Percentiles rank a stretch among this genome's conserved stretches.
Evolutionary conservation across 1,140 invertebrate species (phyloP).

Genomic region (Atta colombica): DNA sequence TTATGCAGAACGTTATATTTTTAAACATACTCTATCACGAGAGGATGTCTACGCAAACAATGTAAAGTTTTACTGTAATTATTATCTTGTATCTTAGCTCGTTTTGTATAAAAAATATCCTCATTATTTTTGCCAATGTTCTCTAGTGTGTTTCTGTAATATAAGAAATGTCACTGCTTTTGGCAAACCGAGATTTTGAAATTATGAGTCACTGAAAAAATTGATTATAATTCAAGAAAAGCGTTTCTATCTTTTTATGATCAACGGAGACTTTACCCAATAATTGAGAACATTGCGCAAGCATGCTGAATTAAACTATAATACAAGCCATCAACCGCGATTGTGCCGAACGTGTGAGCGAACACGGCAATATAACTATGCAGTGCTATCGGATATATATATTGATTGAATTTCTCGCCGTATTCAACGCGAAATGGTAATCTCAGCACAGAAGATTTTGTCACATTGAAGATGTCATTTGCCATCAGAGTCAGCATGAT

Average conservation of each 20-base stretch:
- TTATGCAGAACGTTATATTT: neutral
- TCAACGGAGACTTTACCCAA: slow-evolving; percentile 1
- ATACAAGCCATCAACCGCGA: slow-evolving; percentile 3
- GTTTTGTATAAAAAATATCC: neutral
- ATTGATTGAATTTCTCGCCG: neutral
- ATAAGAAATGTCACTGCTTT: neutral
- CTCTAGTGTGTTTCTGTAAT: slow-evolving; percentile 21
- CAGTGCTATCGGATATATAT: slow-evolving; percentile 6
- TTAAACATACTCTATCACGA: neutral
- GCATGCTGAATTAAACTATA: slow-evolving; percentile 21
- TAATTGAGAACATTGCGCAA: slow-evolving; percentile 33
- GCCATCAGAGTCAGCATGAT: neutral
- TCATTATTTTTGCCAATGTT: slow-evolving; percentile 9
- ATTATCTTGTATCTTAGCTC: neutral
- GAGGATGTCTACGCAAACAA: slow-evolving; percentile 25
- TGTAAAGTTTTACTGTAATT: neutral
- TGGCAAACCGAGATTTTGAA: neutral
- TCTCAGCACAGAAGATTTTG: slow-evolving; percentile 1
- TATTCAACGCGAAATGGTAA: slow-evolving; percentile 15
- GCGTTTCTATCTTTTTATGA: neutral
- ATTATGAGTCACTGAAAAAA: neutral
- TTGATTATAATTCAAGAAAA: neutral
- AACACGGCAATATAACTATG: slow-evolving; percentile 6
- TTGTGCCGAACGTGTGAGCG: neutral
- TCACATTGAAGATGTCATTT: neutral